phyloP scores from a whole-genome alignment of 2,888 invertebrate species.

The Drosophila algonquin region DNA sequence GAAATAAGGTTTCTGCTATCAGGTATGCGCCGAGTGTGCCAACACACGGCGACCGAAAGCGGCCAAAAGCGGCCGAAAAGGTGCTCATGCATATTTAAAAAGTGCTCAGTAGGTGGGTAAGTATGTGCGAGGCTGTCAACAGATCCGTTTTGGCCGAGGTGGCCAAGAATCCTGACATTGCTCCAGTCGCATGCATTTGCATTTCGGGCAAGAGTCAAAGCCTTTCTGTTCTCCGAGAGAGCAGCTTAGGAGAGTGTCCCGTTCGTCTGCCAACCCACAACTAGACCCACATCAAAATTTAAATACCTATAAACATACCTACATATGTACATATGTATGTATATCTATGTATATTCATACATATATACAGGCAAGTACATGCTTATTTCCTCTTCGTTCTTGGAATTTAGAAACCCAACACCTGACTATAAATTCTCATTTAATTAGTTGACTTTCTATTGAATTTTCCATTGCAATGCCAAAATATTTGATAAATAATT shows the following conservation, averaged over 20 bases:
- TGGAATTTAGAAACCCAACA: too few species aligned
- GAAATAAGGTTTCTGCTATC: constrained; percentile 66
- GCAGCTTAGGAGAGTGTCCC: constrained; percentile 44
- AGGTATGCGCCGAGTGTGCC: constrained; percentile 59
- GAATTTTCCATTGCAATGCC: too few species aligned
- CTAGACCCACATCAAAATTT: constrained; percentile 72
- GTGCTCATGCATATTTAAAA: constrained; percentile 77
- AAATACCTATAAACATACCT: constrained; percentile 7
- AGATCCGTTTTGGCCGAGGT: constrained; percentile 60
- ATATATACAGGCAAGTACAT: constrained; percentile 19
- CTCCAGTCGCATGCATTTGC: constrained; percentile 45
- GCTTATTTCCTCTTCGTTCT: too few species aligned
- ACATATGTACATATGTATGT: too few species aligned
- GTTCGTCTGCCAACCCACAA: constrained; percentile 56
- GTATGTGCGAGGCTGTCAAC: constrained; percentile 43
- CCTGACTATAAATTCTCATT: too few species aligned
- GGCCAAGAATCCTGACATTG: constrained; percentile 35
- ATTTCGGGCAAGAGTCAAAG: constrained; percentile 39
- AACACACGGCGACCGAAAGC: background rate
- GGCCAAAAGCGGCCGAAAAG: constrained; percentile 41
- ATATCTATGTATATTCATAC: constrained; percentile 6
- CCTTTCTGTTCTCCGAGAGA: constrained; percentile 8
- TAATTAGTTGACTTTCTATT: too few species aligned
- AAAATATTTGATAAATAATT: too few species aligned
- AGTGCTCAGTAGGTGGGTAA: constrained; percentile 32